These are phyloP conservation scores for Anguilla anguilla DNA, from an alignment of 2,797 vertebrate species.

Conservation along the genomic window DNA sequence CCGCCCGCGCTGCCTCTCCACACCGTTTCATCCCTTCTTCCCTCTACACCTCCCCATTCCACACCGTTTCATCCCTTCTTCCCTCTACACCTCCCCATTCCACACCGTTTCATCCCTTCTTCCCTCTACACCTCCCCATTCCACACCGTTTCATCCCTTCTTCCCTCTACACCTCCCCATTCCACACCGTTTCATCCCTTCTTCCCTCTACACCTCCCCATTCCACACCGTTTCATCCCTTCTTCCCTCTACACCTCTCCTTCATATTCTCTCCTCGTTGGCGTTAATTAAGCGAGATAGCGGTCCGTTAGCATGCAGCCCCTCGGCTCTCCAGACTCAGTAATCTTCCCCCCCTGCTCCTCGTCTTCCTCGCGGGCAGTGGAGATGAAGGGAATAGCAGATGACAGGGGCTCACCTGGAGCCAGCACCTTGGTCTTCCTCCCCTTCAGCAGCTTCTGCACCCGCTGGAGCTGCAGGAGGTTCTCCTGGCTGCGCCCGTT, in stretches of 20 bases:
- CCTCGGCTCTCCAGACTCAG: constrained; percentile 38
- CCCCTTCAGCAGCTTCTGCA: constrained; percentile 87
- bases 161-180: no score
- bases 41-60: no score
- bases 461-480: constrained; percentile 83
- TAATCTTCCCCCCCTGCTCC: constrained; percentile 38
- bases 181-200: no score
- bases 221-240: no score
- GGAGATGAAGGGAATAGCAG: constrained; percentile 85
- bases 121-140: no score
- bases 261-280: constrained; percentile 60
- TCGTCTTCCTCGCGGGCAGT: constrained; percentile 56
- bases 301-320: neutral
- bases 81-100: no score
- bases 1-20: constrained; percentile 12
- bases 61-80: no score
- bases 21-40: no score
- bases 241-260: neutral
- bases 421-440: constrained; percentile 82
- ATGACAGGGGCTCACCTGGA: constrained; percentile 88
- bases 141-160: no score
- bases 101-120: no score
- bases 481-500: constrained; percentile 77
- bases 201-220: no score
- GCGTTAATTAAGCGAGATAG: constrained; percentile 59